A percentile compares a stretch with the other conserved stretches of the same genome.
These are phyloP conservation scores for Chrysodeixis includens DNA, from an alignment of 2,888 invertebrate species.

Conservation along the genomic window DNA sequence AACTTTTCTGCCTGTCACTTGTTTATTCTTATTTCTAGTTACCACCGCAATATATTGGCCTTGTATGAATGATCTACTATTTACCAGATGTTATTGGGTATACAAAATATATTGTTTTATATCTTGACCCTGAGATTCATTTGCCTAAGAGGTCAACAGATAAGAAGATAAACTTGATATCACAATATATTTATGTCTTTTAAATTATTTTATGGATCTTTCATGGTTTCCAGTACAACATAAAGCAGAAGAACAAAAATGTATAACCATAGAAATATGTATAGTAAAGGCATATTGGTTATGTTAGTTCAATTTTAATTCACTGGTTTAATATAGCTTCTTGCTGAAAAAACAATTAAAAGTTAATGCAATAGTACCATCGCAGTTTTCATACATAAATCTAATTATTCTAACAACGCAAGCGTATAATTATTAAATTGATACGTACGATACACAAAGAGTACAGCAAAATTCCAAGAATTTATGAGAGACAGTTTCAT, in stretches of 20 bases:
- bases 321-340: not conserved
- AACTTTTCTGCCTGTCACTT: not conserved
- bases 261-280: too few relatives aligned
- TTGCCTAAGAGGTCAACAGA: constrained; percentile 48
- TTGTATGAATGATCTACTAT: constrained; percentile 1
- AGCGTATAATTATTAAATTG: not conserved
- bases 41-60: not conserved
- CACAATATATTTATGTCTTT: not conserved
- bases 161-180: constrained; percentile 40
- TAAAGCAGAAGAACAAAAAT: not conserved
- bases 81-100: constrained; percentile 7
- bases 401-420: not conserved
- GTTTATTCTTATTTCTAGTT: too few relatives aligned
- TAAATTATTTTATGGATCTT: constrained; percentile 10
- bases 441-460: not conserved
- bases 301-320: not conserved
- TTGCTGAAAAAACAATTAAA: not conserved
- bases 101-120: constrained; percentile 19
- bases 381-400: not conserved
- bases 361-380: constrained; percentile 8
- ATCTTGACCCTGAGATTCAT: constrained; percentile 25
- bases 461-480: too few relatives aligned
- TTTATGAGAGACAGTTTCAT: not conserved
- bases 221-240: not conserved
- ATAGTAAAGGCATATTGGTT: not conserved